Percentiles rank a stretch among this genome's conserved stretches.
phyloP scores from a whole-genome alignment of 2,797 vertebrate genomes.

The Hozukius guyotensis region DNA sequence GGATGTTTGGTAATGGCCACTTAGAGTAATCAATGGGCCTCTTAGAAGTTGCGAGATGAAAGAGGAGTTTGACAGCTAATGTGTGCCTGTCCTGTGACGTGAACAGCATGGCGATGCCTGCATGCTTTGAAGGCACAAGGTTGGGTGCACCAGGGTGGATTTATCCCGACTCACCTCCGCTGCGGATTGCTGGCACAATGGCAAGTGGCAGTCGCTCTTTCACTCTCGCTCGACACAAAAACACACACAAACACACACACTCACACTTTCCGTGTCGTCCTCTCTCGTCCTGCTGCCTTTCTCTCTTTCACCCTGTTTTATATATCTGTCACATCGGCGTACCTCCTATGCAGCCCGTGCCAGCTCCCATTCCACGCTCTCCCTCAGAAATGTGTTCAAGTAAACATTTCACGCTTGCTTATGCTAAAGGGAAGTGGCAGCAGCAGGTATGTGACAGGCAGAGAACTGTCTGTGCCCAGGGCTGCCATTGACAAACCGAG shows the following conservation, averaged over 20 bases:
- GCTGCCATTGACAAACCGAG: conserved; percentile 57
- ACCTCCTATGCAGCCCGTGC: conserved; percentile 77
- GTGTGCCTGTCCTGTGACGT: conserved; percentile 83
- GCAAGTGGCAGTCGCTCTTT: conserved; percentile 74
- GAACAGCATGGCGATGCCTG: conserved; percentile 82
- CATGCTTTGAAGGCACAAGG: conserved; percentile 80
- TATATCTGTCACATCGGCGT: conserved; percentile 81
- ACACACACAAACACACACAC: neutral
- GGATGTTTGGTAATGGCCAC: conserved; percentile 87
- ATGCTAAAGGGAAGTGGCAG: conserved; percentile 84
- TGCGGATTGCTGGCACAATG: conserved; percentile 60
- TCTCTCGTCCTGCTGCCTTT: conserved; percentile 46
- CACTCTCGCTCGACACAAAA: conserved; percentile 20
- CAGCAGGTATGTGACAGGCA: conserved; percentile 82
- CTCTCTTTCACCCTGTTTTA: conserved; percentile 73
- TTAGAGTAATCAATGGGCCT: conserved; percentile 86
- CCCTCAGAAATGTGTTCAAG: conserved; percentile 81
- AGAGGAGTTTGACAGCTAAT: conserved; percentile 85
- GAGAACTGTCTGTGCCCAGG: conserved; percentile 76
- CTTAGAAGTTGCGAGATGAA: conserved; percentile 87
- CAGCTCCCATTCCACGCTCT: conserved; percentile 80
- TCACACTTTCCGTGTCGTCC: conserved; percentile 26
- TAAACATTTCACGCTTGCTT: conserved; percentile 86
- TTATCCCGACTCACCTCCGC: conserved; percentile 79
- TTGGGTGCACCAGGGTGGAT: conserved; percentile 78